Evolutionary conservation across 2,113 vertebrate genomes (phyloP), one percentile per base, ranked within the genome.

Genomic region (Acrocephalus kingi): DNA sequence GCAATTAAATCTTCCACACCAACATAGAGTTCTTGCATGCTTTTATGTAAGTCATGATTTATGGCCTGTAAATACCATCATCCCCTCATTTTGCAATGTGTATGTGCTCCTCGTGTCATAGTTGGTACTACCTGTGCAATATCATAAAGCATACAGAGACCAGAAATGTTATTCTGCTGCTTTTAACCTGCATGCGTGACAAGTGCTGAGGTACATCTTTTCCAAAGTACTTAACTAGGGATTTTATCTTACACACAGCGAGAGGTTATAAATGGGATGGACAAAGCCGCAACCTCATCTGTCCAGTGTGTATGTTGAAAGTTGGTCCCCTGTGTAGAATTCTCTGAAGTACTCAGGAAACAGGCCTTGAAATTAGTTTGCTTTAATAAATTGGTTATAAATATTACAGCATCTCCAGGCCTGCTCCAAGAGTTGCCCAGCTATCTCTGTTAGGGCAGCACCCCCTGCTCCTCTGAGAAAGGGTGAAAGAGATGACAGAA

Each of bases 91-190:
- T 66, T 71, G 25, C 16, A n/a, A 13, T 4, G 6, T 58, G 28
- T 27, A 13, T 0, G 0, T 5, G 25, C 16, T 76, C 55, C n/a
- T 64, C 0, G 0, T 48, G 46, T 8, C 63, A 14, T 6, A 43
- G 31, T 33, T 84, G 77, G 39, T 69, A 17, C 10, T 67, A 62
- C 25, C 55, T 67, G 14, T 67, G 48, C 59, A 71, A 24, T 61
- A 37, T 5, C 39, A 15, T 20, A 55, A 59, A 71, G 13, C 63
- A 39, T 6, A 4, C 23, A 31, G 21, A 69, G 49, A 41, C 28
- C 35, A 39, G 11, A 28, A 5, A 31, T 52, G 30, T 54, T 82
- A 14, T 45, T 51, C 58, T 79, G 31, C 46, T 51, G 28, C 24
- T 84, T 82, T 78, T 85, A 67, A 63, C 43, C 24, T 77, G n/a